Percentiles rank a stretch among this genome's conserved stretches.
phyloP scores from a whole-genome alignment of 2,797 vertebrate species.

The Nyctalus aviator region DNA sequence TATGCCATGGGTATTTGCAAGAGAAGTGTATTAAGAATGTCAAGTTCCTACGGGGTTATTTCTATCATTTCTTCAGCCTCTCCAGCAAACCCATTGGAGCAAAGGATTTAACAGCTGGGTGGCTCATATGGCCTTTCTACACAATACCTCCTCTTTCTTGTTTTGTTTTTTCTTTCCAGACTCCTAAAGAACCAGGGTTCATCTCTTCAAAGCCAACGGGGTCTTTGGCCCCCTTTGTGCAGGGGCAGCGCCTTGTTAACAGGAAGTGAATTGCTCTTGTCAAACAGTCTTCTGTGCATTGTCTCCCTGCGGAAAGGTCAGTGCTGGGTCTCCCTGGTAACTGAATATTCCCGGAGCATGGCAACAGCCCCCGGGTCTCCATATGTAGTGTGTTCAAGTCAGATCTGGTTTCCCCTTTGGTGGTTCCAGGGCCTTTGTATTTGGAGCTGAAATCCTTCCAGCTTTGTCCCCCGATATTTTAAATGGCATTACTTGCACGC shows the following conservation, averaged over 20 bases:
- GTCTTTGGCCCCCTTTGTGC: background rate
- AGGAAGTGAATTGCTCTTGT: conserved; percentile 77
- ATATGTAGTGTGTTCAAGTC: conserved; percentile 65
- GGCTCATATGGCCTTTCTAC: conserved; percentile 62
- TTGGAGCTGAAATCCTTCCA: conserved; percentile 70
- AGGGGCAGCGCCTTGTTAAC: conserved; percentile 61
- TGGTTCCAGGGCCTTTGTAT: conserved; percentile 75
- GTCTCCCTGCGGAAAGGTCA: conserved; percentile 85
- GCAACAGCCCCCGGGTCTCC: conserved; percentile 75
- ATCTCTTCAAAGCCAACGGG: conserved; percentile 54
- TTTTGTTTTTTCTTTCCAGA: conserved; percentile 42
- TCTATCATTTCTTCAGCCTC: conserved; percentile 44
- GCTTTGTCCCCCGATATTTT: conserved; percentile 15
- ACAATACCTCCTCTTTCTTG: conserved; percentile 38
- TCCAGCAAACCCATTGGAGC: conserved; percentile 10
- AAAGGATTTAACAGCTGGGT: conserved; percentile 23
- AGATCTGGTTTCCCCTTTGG: conserved; percentile 71
- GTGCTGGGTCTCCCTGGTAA: conserved; percentile 84
- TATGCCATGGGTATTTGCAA: background rate
- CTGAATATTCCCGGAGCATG: conserved; percentile 83
- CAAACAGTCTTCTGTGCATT: conserved; percentile 84
- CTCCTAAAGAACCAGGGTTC: conserved; percentile 48
- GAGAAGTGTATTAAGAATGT: background rate
- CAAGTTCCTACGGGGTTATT: conserved; percentile 6
- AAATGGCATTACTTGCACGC: conserved; percentile 49